Percentiles rank a stretch among this genome's conserved stretches.
Conservation (phyloP, 92 coral and sea anemone genomes). For the Porites evermanni region DNA sequence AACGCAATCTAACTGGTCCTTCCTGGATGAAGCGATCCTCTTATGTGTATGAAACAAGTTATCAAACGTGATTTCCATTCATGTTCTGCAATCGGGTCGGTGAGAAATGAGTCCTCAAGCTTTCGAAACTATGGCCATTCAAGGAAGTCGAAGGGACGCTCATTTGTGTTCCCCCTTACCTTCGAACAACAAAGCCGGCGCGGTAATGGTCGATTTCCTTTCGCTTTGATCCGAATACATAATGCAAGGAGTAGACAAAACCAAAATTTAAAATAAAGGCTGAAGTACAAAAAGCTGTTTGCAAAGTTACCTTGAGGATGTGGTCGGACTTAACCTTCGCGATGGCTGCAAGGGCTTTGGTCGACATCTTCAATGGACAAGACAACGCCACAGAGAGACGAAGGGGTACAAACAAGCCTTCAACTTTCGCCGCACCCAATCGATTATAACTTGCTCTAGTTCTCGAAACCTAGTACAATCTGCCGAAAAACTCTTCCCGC, state of each 20-base stretch:
- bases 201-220: conserved; percentile 78
- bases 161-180: conserved; percentile 79
- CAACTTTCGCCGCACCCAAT: conserved; percentile 93
- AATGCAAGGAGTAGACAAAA: conserved; percentile 3
- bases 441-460: conserved; percentile 51
- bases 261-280: not conserved
- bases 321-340: conserved; percentile 94
- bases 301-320: conserved; percentile 83
- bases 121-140: conserved; percentile 46
- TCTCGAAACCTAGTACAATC: conserved; percentile 23
- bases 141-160: conserved; percentile 66
- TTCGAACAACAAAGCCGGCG: conserved; percentile 95
- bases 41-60: not conserved
- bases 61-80: not conserved
- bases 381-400: conserved; percentile 89
- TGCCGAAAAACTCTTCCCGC: conserved; percentile 24
- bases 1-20: conserved; percentile 70
- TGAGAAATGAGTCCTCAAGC: conserved; percentile 12
- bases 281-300: not conserved
- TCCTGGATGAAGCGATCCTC: conserved; percentile 48
- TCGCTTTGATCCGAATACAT: conserved; percentile 44
- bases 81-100: not conserved
- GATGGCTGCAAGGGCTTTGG: conserved; percentile 97
- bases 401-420: conserved; percentile 93
- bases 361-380: conserved; percentile 76